These are phyloP conservation scores for Holacanthus passer DNA, from an alignment of 2,113 vertebrate species.

Conservation along the genomic window DNA sequence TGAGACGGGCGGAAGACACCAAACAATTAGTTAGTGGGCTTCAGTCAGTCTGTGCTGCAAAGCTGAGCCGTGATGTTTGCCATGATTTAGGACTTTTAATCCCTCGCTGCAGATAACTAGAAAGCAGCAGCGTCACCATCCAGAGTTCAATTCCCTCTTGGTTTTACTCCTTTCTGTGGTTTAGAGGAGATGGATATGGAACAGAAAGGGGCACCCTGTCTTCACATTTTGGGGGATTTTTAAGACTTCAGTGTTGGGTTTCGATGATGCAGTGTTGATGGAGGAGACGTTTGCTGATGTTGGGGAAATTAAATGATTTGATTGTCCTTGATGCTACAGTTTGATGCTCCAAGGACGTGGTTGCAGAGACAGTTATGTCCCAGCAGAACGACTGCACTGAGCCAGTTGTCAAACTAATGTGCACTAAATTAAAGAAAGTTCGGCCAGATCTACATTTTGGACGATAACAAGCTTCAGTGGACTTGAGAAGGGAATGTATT, in stretches of 20 bases:
- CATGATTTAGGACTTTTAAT: constrained; percentile 39
- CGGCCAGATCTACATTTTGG: background rate
- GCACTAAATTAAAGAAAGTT: constrained; percentile 14
- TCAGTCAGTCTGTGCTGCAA: constrained; percentile 25
- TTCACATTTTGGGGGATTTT: background rate
- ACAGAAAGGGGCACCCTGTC: background rate
- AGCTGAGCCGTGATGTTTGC: constrained; percentile 43
- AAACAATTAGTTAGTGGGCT: constrained; percentile 49
- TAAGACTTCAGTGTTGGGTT: background rate
- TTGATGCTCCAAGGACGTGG: constrained; percentile 1
- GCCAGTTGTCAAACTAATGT: constrained; percentile 7
- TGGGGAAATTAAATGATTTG: constrained; percentile 19
- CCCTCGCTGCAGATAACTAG: background rate
- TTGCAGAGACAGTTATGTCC: background rate
- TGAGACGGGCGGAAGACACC: constrained; percentile 36
- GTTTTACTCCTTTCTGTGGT: constrained; percentile 4
- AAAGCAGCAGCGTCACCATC: background rate
- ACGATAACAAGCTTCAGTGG: background rate
- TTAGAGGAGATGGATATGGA: constrained; percentile 1
- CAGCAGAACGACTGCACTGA: background rate
- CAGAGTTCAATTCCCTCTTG: background rate
- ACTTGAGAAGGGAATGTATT: background rate
- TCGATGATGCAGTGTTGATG: background rate
- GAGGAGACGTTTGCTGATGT: constrained; percentile 24
- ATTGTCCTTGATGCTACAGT: constrained; percentile 17